Evolutionary conservation across 2,113 vertebrate genomes (phyloP), one percentile per base, ranked within the genome.

Genomic region (Microtus montanus): DNA sequence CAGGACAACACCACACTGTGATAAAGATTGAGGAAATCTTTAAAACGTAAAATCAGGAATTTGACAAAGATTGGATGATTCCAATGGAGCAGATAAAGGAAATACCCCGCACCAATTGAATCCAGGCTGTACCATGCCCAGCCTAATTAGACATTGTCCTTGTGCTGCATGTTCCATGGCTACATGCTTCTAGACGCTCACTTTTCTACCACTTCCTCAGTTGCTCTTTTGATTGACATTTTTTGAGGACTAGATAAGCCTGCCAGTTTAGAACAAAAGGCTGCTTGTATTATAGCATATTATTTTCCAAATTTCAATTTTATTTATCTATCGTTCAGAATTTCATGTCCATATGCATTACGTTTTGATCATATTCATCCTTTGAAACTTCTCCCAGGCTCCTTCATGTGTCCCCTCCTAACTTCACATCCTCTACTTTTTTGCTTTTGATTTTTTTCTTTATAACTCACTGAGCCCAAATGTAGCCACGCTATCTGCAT

Each of bases 31-130:
- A 86, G 89, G 28, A 89, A 54, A 54, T 54, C 54, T 54, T 54
- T 54, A 54, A 54, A 86, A 86, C 68, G 63, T 80, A 77, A 95
- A 93, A 70, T 84, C 79, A 68, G 89, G 26, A 84, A 79, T 74
- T 63, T 58, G 54, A 80, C 15, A 80, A 78, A 85, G 71, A 87
- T n/a, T 83, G 63, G 86, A 87, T 82, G 63, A 22, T 79, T 70
- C 66, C 61, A 47, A 80, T 90, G 33, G 85, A 80, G 64, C 89
- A 28, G 13, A 63, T 93, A 90, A 89, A 87, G 91, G 87, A 95
- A 66, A 52, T 20, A 13, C 2, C 49, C 30, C 22, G 6, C 3
- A 58, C 30, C 22, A 52, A 49, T 68, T 91, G 30, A 38, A 44
- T 74, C 70, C 26, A 70, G n/a, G 47, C 14, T 63, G 82, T 85